Conservation (phyloP, 2,113 vertebrate genomes). For the Aythya baeri region DNA sequence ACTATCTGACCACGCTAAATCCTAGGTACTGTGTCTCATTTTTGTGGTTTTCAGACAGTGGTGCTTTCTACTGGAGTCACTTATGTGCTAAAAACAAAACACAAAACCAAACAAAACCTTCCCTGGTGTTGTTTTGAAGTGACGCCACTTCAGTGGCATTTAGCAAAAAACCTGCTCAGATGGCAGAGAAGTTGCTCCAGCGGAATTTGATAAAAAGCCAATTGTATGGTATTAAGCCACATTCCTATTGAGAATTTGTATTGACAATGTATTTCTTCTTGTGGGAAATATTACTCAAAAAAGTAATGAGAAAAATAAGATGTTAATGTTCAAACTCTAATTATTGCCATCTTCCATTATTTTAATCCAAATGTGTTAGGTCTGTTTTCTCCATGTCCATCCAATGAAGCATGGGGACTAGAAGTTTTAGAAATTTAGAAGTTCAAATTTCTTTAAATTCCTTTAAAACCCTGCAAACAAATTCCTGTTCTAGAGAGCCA, state of each 20-base stretch:
- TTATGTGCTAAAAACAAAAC: conserved; percentile 55
- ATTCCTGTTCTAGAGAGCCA: neutral
- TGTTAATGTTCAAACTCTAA: neutral
- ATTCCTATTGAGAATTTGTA: conserved; percentile 74
- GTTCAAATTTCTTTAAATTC: neutral
- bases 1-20: neutral
- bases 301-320: conserved; percentile 10
- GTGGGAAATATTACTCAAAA: conserved; percentile 37
- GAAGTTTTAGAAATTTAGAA: neutral
- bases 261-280: conserved; percentile 66
- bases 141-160: conserved; percentile 76
- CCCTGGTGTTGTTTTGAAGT: conserved; percentile 75
- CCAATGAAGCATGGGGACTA: neutral
- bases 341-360: neutral
- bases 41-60: neutral
- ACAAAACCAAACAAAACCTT: conserved; percentile 72
- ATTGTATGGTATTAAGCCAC: conserved; percentile 70
- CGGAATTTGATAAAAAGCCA: conserved; percentile 73
- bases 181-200: conserved; percentile 77
- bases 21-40: neutral
- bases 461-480: neutral
- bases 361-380: neutral
- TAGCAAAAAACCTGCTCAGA: conserved; percentile 77
- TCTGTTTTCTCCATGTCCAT: neutral
- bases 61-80: conserved; percentile 25